Evolutionary conservation across 2,113 vertebrate species (phyloP).

Genomic region (Bos javanicus): DNA sequence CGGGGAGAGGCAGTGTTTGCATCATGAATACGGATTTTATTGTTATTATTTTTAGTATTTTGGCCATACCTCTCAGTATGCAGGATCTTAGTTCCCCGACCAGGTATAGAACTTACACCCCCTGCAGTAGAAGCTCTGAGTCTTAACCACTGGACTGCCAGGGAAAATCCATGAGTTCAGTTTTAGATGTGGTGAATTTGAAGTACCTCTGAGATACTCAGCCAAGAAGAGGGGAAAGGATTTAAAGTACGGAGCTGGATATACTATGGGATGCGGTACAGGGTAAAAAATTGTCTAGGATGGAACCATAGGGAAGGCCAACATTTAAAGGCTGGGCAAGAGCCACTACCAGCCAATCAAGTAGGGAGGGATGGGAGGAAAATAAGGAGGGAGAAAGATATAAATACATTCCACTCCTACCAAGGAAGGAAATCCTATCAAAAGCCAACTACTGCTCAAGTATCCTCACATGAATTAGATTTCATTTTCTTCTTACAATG

Average conservation of each 20-base stretch:
- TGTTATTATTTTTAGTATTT: neutral
- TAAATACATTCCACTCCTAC: neutral
- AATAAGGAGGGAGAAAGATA: neutral
- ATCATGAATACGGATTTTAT: neutral
- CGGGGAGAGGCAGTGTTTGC: neutral
- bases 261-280: neutral
- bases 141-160: neutral
- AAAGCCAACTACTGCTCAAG: neutral
- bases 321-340: neutral
- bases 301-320: neutral
- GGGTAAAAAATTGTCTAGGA: neutral
- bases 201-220: neutral
- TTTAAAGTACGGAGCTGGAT: neutral
- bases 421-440: neutral
- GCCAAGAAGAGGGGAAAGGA: neutral
- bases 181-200: neutral
- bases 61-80: neutral
- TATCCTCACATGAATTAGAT: neutral
- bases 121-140: neutral
- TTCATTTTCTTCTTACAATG: neutral
- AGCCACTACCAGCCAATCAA: neutral
- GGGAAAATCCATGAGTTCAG: neutral
- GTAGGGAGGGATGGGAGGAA: neutral
- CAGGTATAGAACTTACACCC: neutral
- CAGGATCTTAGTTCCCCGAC: neutral